Evolutionary conservation across 1,140 invertebrate genomes (phyloP).

Genomic region (Trigoniulus corallinus): DNA sequence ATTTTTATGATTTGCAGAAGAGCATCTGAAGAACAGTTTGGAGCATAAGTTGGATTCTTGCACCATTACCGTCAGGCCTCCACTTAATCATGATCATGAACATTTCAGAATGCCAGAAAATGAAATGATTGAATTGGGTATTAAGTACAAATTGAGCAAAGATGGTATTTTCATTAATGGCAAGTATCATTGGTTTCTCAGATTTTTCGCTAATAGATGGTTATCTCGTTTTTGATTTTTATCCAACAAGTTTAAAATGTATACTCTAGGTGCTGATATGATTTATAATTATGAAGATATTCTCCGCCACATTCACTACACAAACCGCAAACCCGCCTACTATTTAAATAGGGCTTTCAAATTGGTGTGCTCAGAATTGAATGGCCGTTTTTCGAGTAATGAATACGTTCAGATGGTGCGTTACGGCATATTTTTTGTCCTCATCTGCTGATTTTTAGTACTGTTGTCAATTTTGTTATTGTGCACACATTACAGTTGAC

Average conservation of each 20-base stretch:
- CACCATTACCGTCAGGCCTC: conserved; percentile 77
- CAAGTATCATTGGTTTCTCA: conserved; percentile 13
- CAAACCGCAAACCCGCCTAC: conserved; percentile 82
- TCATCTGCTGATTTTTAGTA: not conserved
- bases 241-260: too few relatives aligned
- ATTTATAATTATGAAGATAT: conserved; percentile 71
- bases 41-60: conserved; percentile 62
- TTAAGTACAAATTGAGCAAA: conserved; percentile 56
- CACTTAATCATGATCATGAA: conserved; percentile 86
- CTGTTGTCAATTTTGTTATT: not conserved
- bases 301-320: conserved; percentile 75
- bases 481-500: conserved; percentile 37
- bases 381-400: conserved; percentile 80
- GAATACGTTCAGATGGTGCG: conserved; percentile 80
- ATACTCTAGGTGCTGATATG: conserved; percentile 46
- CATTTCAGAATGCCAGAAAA: conserved; percentile 56
- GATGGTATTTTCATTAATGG: conserved; percentile 65
- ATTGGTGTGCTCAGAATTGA: conserved; percentile 79
- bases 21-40: conserved; percentile 17
- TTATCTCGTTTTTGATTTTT: not conserved
- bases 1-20: conserved; percentile 13
- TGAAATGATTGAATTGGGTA: conserved; percentile 49
- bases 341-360: conserved; percentile 89
- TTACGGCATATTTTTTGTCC: conserved; percentile 13
- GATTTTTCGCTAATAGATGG: not conserved